Conservation (phyloP, 2,797 vertebrate genomes). For the Danio albolineatus region DNA sequence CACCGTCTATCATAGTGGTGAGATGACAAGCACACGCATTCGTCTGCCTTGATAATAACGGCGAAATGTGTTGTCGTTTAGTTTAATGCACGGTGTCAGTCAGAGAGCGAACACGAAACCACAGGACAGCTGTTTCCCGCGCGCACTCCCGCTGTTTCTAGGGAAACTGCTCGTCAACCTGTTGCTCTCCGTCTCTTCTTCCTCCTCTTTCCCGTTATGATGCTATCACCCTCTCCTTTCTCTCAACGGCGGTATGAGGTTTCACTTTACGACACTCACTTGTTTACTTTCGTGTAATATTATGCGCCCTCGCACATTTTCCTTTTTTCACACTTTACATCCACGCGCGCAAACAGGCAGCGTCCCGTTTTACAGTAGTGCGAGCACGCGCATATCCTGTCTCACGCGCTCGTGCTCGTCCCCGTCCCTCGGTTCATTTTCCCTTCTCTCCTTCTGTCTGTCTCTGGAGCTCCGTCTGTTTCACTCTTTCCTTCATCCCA, state of each 20-base stretch:
- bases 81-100: constrained; percentile 18
- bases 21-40: no score
- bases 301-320: constrained; percentile 57
- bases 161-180: constrained; percentile 58
- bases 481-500: constrained; percentile 30
- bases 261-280: constrained; percentile 44
- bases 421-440: constrained; percentile 25
- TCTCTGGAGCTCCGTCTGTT: constrained; percentile 29
- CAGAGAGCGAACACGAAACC: constrained; percentile 47
- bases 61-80: not conserved
- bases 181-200: constrained; percentile 47
- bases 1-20: no score
- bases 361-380: constrained; percentile 32
- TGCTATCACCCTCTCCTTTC: constrained; percentile 37
- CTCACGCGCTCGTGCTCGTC: not conserved
- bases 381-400: not conserved
- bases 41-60: not conserved
- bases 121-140: constrained; percentile 61
- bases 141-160: constrained; percentile 62
- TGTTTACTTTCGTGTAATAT: constrained; percentile 65
- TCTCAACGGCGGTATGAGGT: constrained; percentile 59
- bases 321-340: constrained; percentile 48
- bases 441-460: constrained; percentile 31
- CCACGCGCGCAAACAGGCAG: constrained; percentile 7
- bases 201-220: constrained; percentile 33